Evolutionary conservation across 2,888 invertebrate genomes (phyloP).

Genomic region (Synergus itoensis): DNA sequence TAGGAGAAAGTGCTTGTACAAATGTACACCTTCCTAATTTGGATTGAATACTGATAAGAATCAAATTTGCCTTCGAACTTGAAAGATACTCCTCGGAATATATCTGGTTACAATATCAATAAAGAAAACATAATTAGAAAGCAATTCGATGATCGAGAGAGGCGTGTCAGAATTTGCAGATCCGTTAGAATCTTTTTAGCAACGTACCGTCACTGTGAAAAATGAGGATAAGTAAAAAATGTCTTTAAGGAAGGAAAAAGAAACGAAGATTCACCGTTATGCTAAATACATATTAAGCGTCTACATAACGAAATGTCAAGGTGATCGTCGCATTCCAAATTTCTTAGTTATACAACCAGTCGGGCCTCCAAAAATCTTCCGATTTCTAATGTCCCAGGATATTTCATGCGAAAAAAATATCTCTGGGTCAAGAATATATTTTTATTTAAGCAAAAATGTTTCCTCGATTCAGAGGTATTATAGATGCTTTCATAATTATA

Average conservation of each 20-base stretch:
- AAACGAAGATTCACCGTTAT: conserved; percentile 18
- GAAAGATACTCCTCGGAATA: conserved; percentile 11
- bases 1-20: conserved; percentile 29
- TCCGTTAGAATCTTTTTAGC: conserved; percentile 46
- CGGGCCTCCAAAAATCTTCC: neutral
- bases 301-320: conserved; percentile 29
- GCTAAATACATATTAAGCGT: conserved; percentile 6
- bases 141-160: conserved; percentile 13
- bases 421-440: neutral
- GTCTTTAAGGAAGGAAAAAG: neutral
- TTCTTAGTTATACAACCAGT: conserved; percentile 1
- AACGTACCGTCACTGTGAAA: neutral
- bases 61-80: conserved; percentile 36
- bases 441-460: neutral
- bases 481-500: neutral
- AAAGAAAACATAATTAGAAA: conserved; percentile 29
- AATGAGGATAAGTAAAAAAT: neutral
- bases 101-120: conserved; percentile 7
- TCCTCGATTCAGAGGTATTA: neutral
- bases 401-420: neutral
- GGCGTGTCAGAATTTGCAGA: conserved; percentile 38
- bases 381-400: neutral
- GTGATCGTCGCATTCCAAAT: neutral
- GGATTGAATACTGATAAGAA: conserved; percentile 25
- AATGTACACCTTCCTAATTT: conserved; percentile 26